Evolutionary conservation across 1,140 invertebrate species (phyloP).

Genomic region (Arion vulgaris): DNA sequence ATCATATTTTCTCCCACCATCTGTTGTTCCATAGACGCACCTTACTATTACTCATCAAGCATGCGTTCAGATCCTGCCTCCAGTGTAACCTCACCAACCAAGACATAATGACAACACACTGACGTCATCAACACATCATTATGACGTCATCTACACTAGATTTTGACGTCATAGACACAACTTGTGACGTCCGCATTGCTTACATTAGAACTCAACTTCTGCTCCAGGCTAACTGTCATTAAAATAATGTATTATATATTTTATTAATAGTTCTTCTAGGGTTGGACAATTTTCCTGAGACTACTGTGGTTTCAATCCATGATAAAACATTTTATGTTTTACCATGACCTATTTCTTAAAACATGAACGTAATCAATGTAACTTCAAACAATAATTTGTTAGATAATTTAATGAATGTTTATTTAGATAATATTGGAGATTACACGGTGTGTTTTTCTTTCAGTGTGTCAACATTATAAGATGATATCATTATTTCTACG

Average conservation of each 20-base stretch:
- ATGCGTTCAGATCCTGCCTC: constrained; percentile 19
- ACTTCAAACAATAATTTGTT: no score
- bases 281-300: background rate
- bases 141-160: no score
- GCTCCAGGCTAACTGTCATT: background rate
- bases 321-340: no score
- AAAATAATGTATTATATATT: background rate
- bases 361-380: no score
- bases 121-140: background rate
- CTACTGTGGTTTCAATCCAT: background rate
- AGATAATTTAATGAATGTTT: no score
- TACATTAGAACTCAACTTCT: background rate
- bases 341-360: no score
- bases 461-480: no score
- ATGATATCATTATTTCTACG: no score
- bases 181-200: background rate
- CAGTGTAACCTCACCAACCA: background rate
- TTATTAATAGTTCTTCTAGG: background rate
- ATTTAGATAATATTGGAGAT: no score
- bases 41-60: constrained; percentile 12
- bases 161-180: no score
- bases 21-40: constrained; percentile 1
- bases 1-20: background rate
- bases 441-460: no score
- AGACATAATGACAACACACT: constrained; percentile 6